Base-by-base conservation (phyloP, 2,797 vertebrate species). In the Leuciscus waleckii region DNA sequence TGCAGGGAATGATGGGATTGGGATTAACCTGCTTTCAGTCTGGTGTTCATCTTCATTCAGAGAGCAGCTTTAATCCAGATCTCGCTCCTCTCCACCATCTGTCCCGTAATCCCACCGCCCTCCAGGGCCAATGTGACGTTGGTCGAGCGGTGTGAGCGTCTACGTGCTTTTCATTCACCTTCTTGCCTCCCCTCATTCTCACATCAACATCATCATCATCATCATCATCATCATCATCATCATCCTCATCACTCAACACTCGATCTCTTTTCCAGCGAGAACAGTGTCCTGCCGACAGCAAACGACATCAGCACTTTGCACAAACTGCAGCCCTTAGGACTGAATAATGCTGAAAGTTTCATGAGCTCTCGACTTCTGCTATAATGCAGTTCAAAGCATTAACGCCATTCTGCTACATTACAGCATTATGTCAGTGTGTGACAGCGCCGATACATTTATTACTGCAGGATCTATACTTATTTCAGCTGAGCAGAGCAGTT, bases 21-120 rank as follows among this genome's bases (percentile, higher is more conserved):
- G 77, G 87, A 88, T 90, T 90, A 88, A 88, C 80, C 83, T 86
- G 85, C 77, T 86, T 88, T 86, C 63, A 70, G 63, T 63, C 81
- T 81, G n/a, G 39, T 65, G 84, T 73, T 74, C 79, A 56, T 89
- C 83, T 84, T 85, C 81, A 86, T 84, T 79, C 81, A 89, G 51
- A 86, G 51, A 81, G 41, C 80, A 85, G 67, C 29, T 68, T 75
- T 87, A 89, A 87, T 82, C 83, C 73, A 68, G 8, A 77, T 51
- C 86, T 79, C 51, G n/a, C 51, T 75, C 5, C 70, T 73, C 54
- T 41, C 41, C 71, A 63, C 85, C 89, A 90, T 88, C 87, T 88
- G 85, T 83, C 83, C 77, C 19, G 7, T 87, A 88, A 90, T 88
- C 81, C 80, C 39, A 2, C n/a, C 32, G 4, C 41, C n/a, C 67